Evolutionary conservation across 2,888 invertebrate genomes (phyloP), one percentile per base, ranked within the genome.

Genomic region (Oasisia sp.): DNA sequence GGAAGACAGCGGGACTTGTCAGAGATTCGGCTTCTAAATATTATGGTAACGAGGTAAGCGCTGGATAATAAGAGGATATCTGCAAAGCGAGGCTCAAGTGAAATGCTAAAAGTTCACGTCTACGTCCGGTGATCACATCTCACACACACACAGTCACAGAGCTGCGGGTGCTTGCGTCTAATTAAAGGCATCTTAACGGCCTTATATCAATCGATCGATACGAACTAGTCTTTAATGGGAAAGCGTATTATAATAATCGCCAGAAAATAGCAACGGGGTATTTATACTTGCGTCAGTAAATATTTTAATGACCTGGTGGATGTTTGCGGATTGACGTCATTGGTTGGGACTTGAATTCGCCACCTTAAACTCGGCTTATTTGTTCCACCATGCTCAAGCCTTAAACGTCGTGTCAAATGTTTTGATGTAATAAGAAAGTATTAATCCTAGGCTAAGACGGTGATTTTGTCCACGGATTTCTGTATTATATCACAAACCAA

Each of bases 191-290:
- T 74, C 74, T 74, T 74, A 74, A 27, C 74, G 74, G 7, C 74
- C n/a, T 74, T 27, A 27, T 27, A 74, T 27, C 74, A 27, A 7
- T 74, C 27, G 74, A 74, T 74, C 74, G 27, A 74, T 74, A 74
- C 19, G 74, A 74, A 74, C 74, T 74, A 74, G 74, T 74, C 74
- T 74, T 74, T 74, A 74, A 74, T 74, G 27, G 74, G 74, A 74
- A 74, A 74, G 74, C 74, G 74, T 74, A 27, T 74, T 74, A 74
- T 74, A 27, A n/a, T 50, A 50, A 50, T 50, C 8, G 14, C 50
- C 50, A 9, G 50, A 50, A 50, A 50, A 19, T 74, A 74, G 74
- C 74, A 74, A 74, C 74, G 74, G 74, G 74, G 27, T 74, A 74
- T 74, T 74, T 74, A 74, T 19, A 74, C 27, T 74, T 74, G 74